Base-by-base conservation (phyloP, 2,797 vertebrate genomes). In the Channa striata region DNA sequence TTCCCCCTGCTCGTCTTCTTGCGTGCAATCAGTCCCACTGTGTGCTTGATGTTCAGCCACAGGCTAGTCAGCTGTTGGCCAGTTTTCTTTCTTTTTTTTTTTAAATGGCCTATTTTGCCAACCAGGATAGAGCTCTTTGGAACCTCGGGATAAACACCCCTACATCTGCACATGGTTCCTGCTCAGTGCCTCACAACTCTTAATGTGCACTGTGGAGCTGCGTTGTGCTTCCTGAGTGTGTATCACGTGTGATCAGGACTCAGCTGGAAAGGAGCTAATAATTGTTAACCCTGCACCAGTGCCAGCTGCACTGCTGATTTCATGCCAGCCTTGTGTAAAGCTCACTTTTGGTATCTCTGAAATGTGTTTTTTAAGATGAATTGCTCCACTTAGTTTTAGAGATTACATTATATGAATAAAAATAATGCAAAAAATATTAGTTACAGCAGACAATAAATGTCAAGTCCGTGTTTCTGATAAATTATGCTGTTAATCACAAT, bases 51-150 rank as follows among this genome's bases (percentile, higher is more conserved):
- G 82, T 89, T 82, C 74, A 85, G 88, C 91, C 89, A 91, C 86
- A 80, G 88, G 85, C 87, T 48, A 83, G 71, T 89, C 89, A 91
- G 90, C 90, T 91, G 90, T 86, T 91, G 84, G 81, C 77, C 76
- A 79, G 56, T 47, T 85, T 78, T 30, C 23, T 69, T 58, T 48
- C 49, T 48, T 63, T 61, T 56, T 47, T 71, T 81, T 84, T 68
- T 83, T 72, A 40, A 67, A 80, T 88, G 87, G 73, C 87, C 93
- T 91, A 91, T 74, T 93, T 92, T 46, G 84, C 59, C 58, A 82
- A 56, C 47, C 68, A 82, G 74, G 69, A 80, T 57, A 73, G 70
- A 72, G 68, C 60, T 77, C 68, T 85, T 54, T 71, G 79, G 56
- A 82, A 91, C 88, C 91, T 76, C 69, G 64, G 73, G 82, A 86